phyloP scores from a whole-genome alignment of 2,113 vertebrate genomes.

The Galemys pyrenaicus region DNA sequence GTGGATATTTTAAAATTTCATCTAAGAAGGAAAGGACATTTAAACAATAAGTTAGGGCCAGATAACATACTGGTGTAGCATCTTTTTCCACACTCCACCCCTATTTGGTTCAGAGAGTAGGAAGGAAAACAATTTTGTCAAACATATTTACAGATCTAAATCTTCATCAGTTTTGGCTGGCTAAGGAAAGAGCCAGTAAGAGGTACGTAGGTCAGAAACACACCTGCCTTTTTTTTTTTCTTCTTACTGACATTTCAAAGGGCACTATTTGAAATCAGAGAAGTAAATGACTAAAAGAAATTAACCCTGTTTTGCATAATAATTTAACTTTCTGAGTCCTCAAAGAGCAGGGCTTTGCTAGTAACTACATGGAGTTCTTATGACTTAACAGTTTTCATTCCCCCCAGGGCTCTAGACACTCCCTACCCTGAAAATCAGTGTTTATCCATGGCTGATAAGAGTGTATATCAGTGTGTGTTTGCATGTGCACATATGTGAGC shows the following conservation, averaged over 20 bases:
- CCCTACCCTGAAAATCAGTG: neutral
- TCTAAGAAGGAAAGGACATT: slow-evolving; percentile 50
- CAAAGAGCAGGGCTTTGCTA: neutral
- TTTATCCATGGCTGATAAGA: neutral
- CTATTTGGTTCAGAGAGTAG: neutral
- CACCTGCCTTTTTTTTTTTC: neutral
- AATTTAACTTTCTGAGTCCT: neutral
- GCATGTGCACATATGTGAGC: neutral
- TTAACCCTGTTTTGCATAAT: slow-evolving; percentile 39
- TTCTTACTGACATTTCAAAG: slow-evolving; percentile 5
- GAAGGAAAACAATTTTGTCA: neutral
- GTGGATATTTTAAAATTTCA: slow-evolving; percentile 61
- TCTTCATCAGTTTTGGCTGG: neutral
- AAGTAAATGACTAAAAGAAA: slow-evolving; percentile 37
- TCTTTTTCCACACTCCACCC: neutral
- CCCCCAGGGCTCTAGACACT: neutral
- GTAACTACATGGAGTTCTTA: neutral
- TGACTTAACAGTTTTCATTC: neutral
- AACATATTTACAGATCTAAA: neutral
- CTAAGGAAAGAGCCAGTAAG: neutral
- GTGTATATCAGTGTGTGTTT: neutral
- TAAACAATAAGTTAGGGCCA: slow-evolving; percentile 30
- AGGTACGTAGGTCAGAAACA: neutral
- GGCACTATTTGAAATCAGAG: neutral
- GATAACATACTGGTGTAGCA: neutral